Conservation (phyloP, 2,797 vertebrate genomes). For the Phoeniculus purpureus region DNA sequence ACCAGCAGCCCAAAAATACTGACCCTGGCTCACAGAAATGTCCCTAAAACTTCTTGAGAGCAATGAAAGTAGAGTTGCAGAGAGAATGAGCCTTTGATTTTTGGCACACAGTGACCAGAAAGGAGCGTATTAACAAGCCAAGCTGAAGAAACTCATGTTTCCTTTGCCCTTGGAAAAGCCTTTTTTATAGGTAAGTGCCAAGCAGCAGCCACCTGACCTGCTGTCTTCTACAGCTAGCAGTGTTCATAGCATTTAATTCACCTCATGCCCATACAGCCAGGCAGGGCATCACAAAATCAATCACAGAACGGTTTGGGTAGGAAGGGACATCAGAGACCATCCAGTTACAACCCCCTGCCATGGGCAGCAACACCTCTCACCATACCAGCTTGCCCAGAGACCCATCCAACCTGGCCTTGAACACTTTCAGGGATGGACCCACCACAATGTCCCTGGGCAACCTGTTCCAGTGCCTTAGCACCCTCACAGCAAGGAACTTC, state of each 20-base stretch:
- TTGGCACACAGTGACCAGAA: not conserved
- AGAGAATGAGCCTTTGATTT: not conserved
- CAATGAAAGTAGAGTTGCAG: not conserved
- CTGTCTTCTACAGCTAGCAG: not conserved
- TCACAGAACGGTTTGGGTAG: no score
- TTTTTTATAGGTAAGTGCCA: not conserved
- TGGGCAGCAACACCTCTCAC: no score
- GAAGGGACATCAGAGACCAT: no score
- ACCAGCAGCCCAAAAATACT: not conserved
- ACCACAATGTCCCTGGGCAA: no score
- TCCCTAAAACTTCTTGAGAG: not conserved
- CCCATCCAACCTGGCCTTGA: no score
- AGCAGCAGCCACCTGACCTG: not conserved
- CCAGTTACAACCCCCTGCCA: no score
- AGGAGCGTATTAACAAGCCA: not conserved
- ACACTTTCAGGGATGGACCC: no score
- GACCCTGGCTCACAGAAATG: not conserved
- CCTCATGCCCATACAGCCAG: not conserved
- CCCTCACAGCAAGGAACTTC: no score
- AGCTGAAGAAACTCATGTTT: not conserved
- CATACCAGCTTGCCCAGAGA: not conserved
- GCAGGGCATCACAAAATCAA: not conserved
- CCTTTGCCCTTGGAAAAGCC: not conserved
- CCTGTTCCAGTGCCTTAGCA: no score
- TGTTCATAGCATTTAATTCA: not conserved